Percentiles rank a stretch among this genome's conserved stretches.
These are phyloP conservation scores for Aradophagus sp. DNA, from an alignment of 1,140 invertebrate species.

Conservation along the genomic window DNA sequence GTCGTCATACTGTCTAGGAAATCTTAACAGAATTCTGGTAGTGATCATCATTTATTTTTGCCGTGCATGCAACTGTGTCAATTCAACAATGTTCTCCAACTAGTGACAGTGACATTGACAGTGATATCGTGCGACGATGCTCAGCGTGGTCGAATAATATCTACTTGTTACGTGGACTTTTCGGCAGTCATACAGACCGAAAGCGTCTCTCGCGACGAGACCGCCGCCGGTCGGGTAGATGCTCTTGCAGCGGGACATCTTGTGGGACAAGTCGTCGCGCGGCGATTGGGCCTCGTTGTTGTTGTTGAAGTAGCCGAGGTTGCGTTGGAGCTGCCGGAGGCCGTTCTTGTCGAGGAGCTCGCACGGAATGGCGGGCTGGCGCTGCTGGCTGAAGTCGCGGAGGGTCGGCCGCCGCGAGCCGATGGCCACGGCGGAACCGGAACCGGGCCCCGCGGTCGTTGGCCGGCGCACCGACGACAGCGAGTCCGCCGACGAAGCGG, in stretches of 20 bases:
- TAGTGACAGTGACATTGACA: too few relatives aligned
- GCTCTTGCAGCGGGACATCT: slow-evolving; percentile 53
- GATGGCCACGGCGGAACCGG: background rate
- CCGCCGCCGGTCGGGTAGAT: slow-evolving; percentile 60
- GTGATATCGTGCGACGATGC: too few relatives aligned
- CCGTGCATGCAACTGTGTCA: too few relatives aligned
- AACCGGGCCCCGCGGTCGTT: background rate
- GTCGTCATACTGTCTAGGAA: too few relatives aligned
- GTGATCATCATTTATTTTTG: too few relatives aligned
- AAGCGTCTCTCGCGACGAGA: slow-evolving; percentile 62
- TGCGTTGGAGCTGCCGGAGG: slow-evolving; percentile 19
- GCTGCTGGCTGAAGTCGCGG: slow-evolving; percentile 34
- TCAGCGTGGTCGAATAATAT: too few relatives aligned
- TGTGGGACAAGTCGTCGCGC: slow-evolving; percentile 45
- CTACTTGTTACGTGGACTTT: too few relatives aligned
- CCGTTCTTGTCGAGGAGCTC: slow-evolving; percentile 61
- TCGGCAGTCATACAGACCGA: slow-evolving; percentile 66
- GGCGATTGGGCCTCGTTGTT: slow-evolving; percentile 21
- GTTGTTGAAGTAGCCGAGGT: slow-evolving; percentile 1
- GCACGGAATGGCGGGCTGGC: slow-evolving; percentile 52
- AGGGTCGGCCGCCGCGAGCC: slow-evolving; percentile 10
- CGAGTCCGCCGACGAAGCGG: slow-evolving; percentile 42
- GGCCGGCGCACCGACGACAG: slow-evolving; percentile 6
- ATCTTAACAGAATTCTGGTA: too few relatives aligned
- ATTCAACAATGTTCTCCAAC: too few relatives aligned